Conservation (phyloP, 37 sponge, comb jelly and placozoan genomes). For the Lycopodina hypogea region DNA sequence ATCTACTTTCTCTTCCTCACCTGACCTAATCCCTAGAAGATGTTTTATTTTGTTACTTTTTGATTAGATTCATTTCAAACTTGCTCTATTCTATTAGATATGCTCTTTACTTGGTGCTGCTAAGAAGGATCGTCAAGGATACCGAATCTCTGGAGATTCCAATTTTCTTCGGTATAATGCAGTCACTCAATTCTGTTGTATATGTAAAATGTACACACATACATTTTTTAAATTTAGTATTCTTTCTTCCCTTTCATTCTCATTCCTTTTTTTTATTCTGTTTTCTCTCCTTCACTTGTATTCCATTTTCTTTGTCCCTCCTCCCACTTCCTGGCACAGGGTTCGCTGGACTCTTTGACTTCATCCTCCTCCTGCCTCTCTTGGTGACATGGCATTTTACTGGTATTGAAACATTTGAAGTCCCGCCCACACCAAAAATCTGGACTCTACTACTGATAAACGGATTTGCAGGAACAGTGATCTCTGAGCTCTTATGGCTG, state of each 20-base stretch:
- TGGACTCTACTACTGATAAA: slow-evolving; percentile 79
- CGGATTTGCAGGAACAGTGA: slow-evolving; percentile 86
- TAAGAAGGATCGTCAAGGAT: slow-evolving; percentile 45
- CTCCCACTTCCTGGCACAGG: slow-evolving; percentile 26
- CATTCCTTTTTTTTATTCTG: no score
- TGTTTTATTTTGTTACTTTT: no score
- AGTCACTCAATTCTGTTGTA: no score
- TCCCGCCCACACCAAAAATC: slow-evolving; percentile 61
- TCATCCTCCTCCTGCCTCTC: slow-evolving; percentile 64
- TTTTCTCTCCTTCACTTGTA: no score
- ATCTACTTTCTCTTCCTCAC: no score
- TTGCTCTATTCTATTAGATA: slow-evolving; percentile 38
- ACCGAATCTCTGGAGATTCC: slow-evolving; percentile 72
- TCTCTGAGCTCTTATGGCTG: slow-evolving; percentile 89
- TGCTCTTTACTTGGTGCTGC: slow-evolving; percentile 71
- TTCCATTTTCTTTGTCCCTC: no score
- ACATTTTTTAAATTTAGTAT: no score
- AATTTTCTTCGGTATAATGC: slow-evolving; percentile 82
- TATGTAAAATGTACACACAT: no score
- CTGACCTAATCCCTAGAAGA: no score
- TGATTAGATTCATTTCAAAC: no score
- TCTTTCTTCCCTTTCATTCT: no score
- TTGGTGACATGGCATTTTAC: slow-evolving; percentile 71
- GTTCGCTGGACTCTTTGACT: slow-evolving; percentile 77
- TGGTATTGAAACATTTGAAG: slow-evolving; percentile 64